Evolutionary conservation across 2,888 invertebrate genomes (phyloP), one percentile per base, ranked within the genome.

Genomic region (Standfussiana lucernea): DNA sequence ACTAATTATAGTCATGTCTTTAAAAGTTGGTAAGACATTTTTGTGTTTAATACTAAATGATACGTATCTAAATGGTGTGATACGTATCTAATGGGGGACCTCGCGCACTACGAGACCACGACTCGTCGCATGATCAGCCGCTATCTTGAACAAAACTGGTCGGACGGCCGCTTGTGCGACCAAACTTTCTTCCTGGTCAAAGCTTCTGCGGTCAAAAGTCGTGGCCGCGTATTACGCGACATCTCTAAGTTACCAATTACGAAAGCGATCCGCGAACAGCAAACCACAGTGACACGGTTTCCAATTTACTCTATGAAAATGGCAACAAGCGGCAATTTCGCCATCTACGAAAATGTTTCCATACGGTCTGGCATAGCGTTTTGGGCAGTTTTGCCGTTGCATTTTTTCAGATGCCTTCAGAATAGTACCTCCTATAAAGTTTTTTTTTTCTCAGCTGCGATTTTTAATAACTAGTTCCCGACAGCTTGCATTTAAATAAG

Each of bases 31-130:
- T 24, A 53, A 50, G 11, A 79, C 68, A 47, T 47, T 3, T 13
- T 7, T 28, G 40, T 32, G 11, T 37, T n/a, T n/a, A 40, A 64
- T 45, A 47, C 32, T 47, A 42, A 53, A 24, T 69, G 53, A 35
- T 66, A n/a, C n/a, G n/a, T n/a, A 77, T 59, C n/a, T 62, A 59
- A 59, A n/a, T 40, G 8, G 24, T 53, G 50, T 62, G 37, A 72
- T 66, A n/a, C n/a, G n/a, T n/a, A 77, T 59, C n/a, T 62, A 59
- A 59, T 62, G 37, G 66, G n/a, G 5, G 1, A 28, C 15, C 28
- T 56, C 28, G 2, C 56, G n/a, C n/a, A 53, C 50, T 53, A 53
- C n/a, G 24, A n/a, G 18, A 24, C n/a, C 47, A 50, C 24, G 24
- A 50, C 50, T n/a, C 4, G 24, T 3, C 24, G 11, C n/a, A n/a